Percentiles rank a stretch among this genome's conserved stretches.
Conservation (phyloP, 92 coral and sea anemone species). For the Parazoanthus atlanticus region DNA sequence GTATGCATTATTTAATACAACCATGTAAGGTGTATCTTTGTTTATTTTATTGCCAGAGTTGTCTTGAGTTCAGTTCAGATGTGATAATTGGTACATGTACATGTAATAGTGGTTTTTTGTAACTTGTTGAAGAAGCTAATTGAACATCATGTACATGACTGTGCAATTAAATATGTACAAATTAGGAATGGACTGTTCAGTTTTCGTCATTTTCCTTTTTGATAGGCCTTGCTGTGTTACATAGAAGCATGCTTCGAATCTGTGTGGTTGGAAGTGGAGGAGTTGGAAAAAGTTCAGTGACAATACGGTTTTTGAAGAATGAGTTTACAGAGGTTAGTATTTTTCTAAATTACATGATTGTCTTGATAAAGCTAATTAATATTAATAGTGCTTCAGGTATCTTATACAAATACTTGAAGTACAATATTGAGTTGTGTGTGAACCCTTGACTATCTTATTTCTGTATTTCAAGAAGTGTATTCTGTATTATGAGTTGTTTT, state of each 20-base stretch:
- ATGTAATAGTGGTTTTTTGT: too few species aligned
- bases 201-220: not conserved
- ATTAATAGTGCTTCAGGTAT: not conserved
- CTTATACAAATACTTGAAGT: too few species aligned
- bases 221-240: slow-evolving; percentile 6
- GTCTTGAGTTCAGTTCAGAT: not conserved
- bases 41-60: not conserved
- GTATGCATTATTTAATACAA: too few species aligned
- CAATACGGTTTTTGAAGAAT: slow-evolving; percentile 93
- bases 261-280: slow-evolving; percentile 99
- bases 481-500: too few species aligned
- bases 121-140: too few species aligned
- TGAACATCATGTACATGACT: too few species aligned
- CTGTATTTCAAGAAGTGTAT: too few species aligned
- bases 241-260: slow-evolving; percentile 78
- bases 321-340: slow-evolving; percentile 93
- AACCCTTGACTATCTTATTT: too few species aligned
- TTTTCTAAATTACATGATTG: too few species aligned
- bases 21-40: not conserved
- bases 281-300: slow-evolving; percentile 96
- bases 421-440: too few species aligned
- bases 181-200: not conserved
- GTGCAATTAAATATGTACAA: too few species aligned
- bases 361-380: not conserved
- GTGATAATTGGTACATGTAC: not conserved